Evolutionary conservation across 2,888 invertebrate species (phyloP), one percentile per base, ranked within the genome.

Genomic region (Taenaris catops): DNA sequence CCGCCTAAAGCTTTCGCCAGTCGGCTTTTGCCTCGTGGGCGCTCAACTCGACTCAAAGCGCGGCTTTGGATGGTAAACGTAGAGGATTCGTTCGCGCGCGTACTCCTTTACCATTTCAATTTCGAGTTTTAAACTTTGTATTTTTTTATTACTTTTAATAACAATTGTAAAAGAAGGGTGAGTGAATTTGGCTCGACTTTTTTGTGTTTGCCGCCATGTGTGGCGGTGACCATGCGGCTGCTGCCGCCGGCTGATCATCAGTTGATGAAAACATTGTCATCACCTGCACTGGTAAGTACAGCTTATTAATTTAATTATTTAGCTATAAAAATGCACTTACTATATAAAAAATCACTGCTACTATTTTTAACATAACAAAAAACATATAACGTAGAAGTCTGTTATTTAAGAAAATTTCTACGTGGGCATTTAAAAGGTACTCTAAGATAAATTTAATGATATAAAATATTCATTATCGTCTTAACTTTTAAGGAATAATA

Each of bases 271-370:
- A 45, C 48, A 47, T 48, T 44, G 41, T 48, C 55, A 58, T 58
- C 63, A 66, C 71, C 66, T 62, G 62, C 51, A 51, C 57, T 67
- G 76, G 83, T 83, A 63, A 79, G 76, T 32, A 25, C 9, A 2
- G 8, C n/a, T n/a, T n/a, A 14, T 14, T 14, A 14, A 3, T 14
- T 14, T 4, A 14, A 4, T 14, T 14, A 14, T 3, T 14, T 14
- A 14, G 3, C 4, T 4, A 9, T 7, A 14, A 3, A 11, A n/a
- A n/a, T n/a, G n/a, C n/a, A n/a, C n/a, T n/a, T 9, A 23, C 1
- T 16, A 4, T 7, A 7, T 11, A 28, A 19, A 8, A 9, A 20
- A 20, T 28, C 28, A 28, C 20, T 28, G 28, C 28, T 12, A 20
- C 20, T 28, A 20, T 20, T 20, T 12, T 9, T 10, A 19, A 14